Evolutionary conservation across 2,888 invertebrate genomes (phyloP), one percentile per base, ranked within the genome.

Genomic region (Lycophotia porphyrea): DNA sequence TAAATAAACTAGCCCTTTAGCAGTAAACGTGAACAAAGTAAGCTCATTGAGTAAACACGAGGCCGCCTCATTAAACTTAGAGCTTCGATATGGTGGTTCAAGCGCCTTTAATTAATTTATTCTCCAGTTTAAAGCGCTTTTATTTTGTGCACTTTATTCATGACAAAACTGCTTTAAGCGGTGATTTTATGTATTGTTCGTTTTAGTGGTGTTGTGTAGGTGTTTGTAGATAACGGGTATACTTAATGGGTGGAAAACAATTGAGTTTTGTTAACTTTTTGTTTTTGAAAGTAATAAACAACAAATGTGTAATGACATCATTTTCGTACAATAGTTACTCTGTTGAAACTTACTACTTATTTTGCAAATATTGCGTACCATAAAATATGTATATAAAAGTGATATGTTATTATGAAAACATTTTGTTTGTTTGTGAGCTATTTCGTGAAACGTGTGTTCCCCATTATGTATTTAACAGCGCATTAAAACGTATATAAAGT

Each of bases 21-120:
- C 34, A 27, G 34, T 68, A 58, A 47, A 81, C 34, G 44, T 36
- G 44, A 71, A 69, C 73, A 80, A 69, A 71, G 52, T 47, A 71
- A 82, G 70, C 70, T 75, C 69, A 74, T 71, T 76, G 34, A 71
- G 31, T 65, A 77, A 80, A 78, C 77, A 65, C 60, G 61, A 75
- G 68, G 36, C 44, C 24, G 27, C 31, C 72, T 78, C 77, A 72
- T 84, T 87, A 76, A 61, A 60, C 49, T 42, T 58, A 39, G 39
- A 39, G 55, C 75, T 67, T 67, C 67, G 67, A 76, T 76, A 81
- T 52, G 36, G 64, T 65, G 76, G 65, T 73, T 69, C 64, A 61
- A 70, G 74, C 70, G 63, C 64, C 36, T 31, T 55, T 79, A 74
- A 80, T 82, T 84, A 84, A 82, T 85, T 81, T 74, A 74, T 64